Evolutionary conservation across 2,113 vertebrate species (phyloP).

Genomic region (Hassar affinis): DNA sequence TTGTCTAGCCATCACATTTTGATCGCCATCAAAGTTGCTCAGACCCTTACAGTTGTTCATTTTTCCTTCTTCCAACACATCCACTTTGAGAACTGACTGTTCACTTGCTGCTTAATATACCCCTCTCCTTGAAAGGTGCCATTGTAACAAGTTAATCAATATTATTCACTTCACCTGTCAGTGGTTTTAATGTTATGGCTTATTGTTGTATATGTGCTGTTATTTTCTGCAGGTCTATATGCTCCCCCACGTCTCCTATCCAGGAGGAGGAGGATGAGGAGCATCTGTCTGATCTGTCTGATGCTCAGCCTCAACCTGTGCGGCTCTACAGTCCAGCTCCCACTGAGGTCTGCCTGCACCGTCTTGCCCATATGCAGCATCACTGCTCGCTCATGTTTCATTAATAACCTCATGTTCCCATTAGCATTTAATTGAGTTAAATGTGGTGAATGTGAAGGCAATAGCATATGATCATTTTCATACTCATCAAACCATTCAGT

Average conservation of each 20-base stretch:
- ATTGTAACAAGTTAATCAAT: no score
- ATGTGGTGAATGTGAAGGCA: background rate
- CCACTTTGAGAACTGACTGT: no score
- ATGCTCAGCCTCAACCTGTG: slow-evolving; percentile 64
- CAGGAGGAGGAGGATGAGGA: slow-evolving; percentile 81
- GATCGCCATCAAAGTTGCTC: no score
- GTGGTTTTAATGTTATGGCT: no score
- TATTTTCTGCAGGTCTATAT: slow-evolving; percentile 67
- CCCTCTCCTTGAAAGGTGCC: no score
- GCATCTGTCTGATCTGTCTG: slow-evolving; percentile 73
- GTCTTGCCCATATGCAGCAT: background rate
- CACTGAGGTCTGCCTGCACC: slow-evolving; percentile 69
- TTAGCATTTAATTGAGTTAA: background rate
- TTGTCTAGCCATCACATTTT: no score
- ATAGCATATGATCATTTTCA: background rate
- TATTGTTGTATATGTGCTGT: background rate
- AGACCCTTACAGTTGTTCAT: no score
- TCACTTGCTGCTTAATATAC: no score
- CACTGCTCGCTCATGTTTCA: background rate
- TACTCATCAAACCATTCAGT: background rate
- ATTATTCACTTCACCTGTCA: no score
- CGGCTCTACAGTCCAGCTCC: slow-evolving; percentile 56
- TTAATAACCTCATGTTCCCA: background rate
- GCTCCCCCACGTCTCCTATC: slow-evolving; percentile 82
- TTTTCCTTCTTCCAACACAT: no score